These are phyloP conservation scores for Dugesia japonica DNA, from an alignment of 2,888 invertebrate species.

Conservation along the genomic window DNA sequence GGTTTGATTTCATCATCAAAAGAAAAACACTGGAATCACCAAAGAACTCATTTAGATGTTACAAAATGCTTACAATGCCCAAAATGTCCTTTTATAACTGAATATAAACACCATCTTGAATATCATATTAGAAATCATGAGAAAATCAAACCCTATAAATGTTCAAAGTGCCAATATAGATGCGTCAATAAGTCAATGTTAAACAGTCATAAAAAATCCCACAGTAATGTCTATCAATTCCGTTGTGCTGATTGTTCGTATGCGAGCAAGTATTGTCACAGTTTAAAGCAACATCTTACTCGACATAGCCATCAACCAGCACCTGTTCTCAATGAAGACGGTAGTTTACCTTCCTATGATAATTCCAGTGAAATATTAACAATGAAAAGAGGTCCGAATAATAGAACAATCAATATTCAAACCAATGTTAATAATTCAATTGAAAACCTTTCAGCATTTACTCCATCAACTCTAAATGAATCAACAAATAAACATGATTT, in stretches of 20 bases:
- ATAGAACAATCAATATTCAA: neutral
- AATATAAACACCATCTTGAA: conserved; percentile 92
- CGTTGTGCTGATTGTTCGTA: conserved; percentile 66
- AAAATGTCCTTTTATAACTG: conserved; percentile 86
- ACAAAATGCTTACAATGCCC: conserved; percentile 77
- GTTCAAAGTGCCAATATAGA: conserved; percentile 59
- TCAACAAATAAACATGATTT: neutral
- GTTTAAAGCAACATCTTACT: conserved; percentile 58
- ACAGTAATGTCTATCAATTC: conserved; percentile 85
- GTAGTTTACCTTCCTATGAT: conserved; percentile 30
- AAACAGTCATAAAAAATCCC: conserved; percentile 87
- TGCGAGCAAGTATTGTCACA: conserved; percentile 83
- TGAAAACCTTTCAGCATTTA: conserved; percentile 14
- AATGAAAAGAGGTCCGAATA: neutral
- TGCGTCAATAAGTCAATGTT: conserved; percentile 65
- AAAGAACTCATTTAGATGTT: conserved; percentile 69
- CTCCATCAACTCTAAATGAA: neutral
- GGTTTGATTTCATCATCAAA: conserved; percentile 53
- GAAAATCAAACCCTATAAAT: conserved; percentile 84
- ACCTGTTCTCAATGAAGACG: conserved; percentile 59
- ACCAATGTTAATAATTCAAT: neutral
- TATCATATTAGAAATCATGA: conserved; percentile 84
- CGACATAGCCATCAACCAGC: conserved; percentile 54
- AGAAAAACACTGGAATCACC: conserved; percentile 79
- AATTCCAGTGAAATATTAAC: conserved; percentile 20